phyloP scores from a whole-genome alignment of 2,797 vertebrate genomes.

The Gobionotothen gibberifrons region DNA sequence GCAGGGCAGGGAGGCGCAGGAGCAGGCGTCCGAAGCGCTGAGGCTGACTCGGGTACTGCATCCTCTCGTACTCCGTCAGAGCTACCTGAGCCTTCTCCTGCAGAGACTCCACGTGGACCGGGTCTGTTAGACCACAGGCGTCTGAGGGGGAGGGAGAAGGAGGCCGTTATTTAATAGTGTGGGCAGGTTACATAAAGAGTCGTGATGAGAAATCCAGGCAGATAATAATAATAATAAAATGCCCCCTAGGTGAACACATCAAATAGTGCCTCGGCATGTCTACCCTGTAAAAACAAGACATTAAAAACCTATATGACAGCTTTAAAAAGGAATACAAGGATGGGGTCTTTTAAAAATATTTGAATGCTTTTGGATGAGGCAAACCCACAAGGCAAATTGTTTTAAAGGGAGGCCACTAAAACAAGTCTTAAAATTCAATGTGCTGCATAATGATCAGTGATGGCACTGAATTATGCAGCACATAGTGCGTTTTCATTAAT shows the following conservation, averaged over 20 bases:
- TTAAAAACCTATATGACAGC: not conserved
- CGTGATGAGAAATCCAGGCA: constrained; percentile 58
- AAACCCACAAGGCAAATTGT: not conserved
- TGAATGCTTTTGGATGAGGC: not conserved
- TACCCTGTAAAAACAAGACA: not conserved
- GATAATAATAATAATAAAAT: constrained; percentile 32
- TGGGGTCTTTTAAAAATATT: not conserved
- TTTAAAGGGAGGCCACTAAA: not conserved
- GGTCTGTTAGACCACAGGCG: constrained; percentile 93
- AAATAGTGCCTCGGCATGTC: constrained; percentile 19
- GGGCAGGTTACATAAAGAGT: constrained; percentile 75
- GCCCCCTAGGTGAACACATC: constrained; percentile 13
- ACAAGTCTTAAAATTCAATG: constrained; percentile 1
- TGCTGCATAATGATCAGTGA: constrained; percentile 17
- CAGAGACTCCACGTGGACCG: constrained; percentile 91
- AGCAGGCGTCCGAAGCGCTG: constrained; percentile 93
- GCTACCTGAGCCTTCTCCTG: constrained; percentile 98
- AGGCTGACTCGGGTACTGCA: constrained; percentile 93
- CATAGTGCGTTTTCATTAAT: constrained; percentile 37
- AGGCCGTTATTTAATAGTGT: constrained; percentile 67
- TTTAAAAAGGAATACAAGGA: not conserved
- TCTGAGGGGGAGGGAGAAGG: constrained; percentile 79
- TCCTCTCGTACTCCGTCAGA: constrained; percentile 91
- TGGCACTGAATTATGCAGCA: constrained; percentile 23
- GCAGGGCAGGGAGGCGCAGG: constrained; percentile 90